Base-by-base conservation (phyloP, 2,113 vertebrate species). In the Tetraodon nigroviridis region DNA sequence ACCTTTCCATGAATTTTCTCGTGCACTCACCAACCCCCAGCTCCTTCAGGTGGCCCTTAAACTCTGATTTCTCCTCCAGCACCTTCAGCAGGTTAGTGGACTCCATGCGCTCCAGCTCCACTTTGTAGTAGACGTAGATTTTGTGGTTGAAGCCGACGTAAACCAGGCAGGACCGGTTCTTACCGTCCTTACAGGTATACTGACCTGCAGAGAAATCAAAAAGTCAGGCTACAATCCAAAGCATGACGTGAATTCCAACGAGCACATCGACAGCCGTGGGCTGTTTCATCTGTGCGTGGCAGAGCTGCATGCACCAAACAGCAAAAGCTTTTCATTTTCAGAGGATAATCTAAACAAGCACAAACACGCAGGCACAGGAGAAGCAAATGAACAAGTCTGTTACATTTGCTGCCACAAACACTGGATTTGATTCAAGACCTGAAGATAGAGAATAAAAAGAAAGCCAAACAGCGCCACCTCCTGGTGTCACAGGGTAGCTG, bases 111-210 rank as follows among this genome's bases (percentile, higher is more conserved):
- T 99, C 95, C 65, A 99, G 90, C 73, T 91, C 86, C 57, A 99
- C 94, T 71, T 93, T 94, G 95, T 95, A 99, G 85, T 99, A 99
- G 59, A 99, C 91, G 29, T 95, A 93, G 82, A 99, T 97, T 85
- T 97, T 98, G 74, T 98, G 94, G 74, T 83, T 97, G 90, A 99
- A 99, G 32, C 94, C 96, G 61, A 98, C 94, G 0, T 98, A 99
- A 49, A 99, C 94, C 13, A 99, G 86, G 62, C 96, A 99, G 19
- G 97, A 96, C 75, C 92, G 95, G 75, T 99, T 98, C 64, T 72
- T 90, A 29, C 91, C 92, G 27, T 92, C 93, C 84, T 96, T 96
- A 70, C 95, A 98, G 3, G 96, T 94, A 18, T 96, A 99, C 37
- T 96, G 92, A 40, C 97, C 97, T 99, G 80, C 6, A 55, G 6